A percentile compares a stretch with the other conserved stretches of the same genome.
Conservation (phyloP, 2,888 invertebrate genomes). For the Lymantria dispar region DNA sequence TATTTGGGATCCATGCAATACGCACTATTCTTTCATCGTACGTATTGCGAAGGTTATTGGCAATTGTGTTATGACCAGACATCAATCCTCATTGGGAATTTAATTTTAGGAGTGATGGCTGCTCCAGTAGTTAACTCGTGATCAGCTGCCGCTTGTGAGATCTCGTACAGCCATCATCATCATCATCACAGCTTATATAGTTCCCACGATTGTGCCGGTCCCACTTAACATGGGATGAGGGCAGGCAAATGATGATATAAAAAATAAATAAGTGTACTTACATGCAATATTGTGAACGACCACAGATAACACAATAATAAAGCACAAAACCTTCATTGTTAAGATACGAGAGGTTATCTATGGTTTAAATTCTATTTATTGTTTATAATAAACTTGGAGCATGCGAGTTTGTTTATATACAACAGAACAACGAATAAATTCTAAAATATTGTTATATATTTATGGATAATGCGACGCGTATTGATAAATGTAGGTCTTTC, state of each 20-base stretch:
- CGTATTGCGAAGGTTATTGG: no score
- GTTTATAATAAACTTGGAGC: conserved; percentile 14
- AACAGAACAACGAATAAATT: conserved; percentile 16
- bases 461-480: conserved; percentile 6
- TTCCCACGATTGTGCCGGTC: no score
- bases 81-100: no score
- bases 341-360: conserved; percentile 23
- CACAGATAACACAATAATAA: conserved; percentile 27
- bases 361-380: conserved; percentile 7
- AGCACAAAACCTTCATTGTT: conserved; percentile 29
- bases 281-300: conserved; percentile 25
- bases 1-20: no score
- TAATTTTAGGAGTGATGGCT: no score
- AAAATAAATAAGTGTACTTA: conserved; percentile 22
- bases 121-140: no score
- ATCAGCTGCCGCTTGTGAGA: no score
- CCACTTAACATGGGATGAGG: no score
- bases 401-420: conserved; percentile 25
- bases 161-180: no score
- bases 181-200: no score
- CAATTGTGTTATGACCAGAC: no score
- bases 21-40: no score
- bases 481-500: conserved; percentile 3
- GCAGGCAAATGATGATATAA: not conserved
- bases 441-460: conserved; percentile 9